A percentile compares a stretch with the other conserved stretches of the same genome.
phyloP scores from a whole-genome alignment of 2,113 vertebrate species.

The Pyrgilauda ruficollis region DNA sequence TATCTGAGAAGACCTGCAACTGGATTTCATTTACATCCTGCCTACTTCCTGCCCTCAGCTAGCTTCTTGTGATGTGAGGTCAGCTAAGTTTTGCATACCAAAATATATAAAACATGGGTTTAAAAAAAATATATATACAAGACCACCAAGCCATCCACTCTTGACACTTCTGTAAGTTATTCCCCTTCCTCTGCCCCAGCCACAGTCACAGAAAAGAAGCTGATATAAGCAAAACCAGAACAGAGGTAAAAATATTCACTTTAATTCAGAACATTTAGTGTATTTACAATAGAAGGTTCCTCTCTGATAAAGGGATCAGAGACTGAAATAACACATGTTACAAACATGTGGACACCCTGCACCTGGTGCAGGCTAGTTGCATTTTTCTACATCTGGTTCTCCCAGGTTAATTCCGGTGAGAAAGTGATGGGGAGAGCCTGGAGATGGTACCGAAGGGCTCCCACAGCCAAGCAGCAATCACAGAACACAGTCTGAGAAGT shows the following conservation, averaged over 20 bases:
- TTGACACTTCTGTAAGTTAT: not conserved
- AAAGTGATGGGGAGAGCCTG: not conserved
- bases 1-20: not conserved
- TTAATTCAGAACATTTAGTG: conserved; percentile 55
- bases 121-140: not conserved
- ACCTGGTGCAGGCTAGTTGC: not conserved
- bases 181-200: not conserved
- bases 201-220: not conserved
- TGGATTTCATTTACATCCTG: not conserved
- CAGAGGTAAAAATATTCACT: not conserved
- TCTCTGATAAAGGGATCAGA: not conserved
- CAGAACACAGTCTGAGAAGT: conserved; percentile 5
- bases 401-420: not conserved
- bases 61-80: not conserved
- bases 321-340: not conserved
- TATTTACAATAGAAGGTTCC: conserved; percentile 41
- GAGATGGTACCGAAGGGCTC: not conserved
- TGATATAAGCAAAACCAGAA: not conserved
- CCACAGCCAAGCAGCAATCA: not conserved
- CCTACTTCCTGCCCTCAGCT: not conserved
- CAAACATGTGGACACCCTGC: not conserved
- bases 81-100: not conserved
- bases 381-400: not conserved
- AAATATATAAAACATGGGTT: not conserved
- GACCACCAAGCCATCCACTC: not conserved